Percentiles rank a stretch among this genome's conserved stretches.
phyloP scores from a whole-genome alignment of 1,140 invertebrate genomes.

The Diuraphis noxia region DNA sequence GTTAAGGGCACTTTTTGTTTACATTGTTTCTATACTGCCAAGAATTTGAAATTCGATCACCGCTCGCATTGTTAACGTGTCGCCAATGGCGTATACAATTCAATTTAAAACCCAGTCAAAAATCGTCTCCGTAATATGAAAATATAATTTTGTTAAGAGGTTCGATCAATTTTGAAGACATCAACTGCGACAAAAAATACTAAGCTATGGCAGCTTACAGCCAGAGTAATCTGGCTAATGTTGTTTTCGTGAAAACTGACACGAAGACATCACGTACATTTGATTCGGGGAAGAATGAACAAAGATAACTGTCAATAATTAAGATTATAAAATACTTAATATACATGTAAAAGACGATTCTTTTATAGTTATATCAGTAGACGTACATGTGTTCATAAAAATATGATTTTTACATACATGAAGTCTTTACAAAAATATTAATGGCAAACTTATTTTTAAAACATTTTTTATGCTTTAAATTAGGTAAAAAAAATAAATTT shows the following conservation, averaged over 20 bases:
- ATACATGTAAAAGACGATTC: background rate
- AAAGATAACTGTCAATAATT: background rate
- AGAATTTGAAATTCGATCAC: constrained; percentile 66
- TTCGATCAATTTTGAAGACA: constrained; percentile 70
- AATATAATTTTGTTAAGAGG: constrained; percentile 60
- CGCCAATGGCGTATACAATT: constrained; percentile 68
- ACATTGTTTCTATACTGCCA: constrained; percentile 76
- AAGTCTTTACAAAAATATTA: background rate
- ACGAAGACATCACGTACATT: constrained; percentile 63
- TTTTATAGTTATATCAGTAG: background rate
- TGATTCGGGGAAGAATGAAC: too few species aligned
- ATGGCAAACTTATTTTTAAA: background rate
- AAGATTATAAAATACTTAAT: too few species aligned
- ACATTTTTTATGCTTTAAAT: background rate
- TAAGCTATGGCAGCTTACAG: constrained; percentile 66
- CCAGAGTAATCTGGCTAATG: constrained; percentile 77
- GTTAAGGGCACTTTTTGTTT: constrained; percentile 83
- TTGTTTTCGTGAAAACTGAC: constrained; percentile 74
- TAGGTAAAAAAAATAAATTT: background rate
- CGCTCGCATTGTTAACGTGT: constrained; percentile 71
- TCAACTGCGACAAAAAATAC: constrained; percentile 70
- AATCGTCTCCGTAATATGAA: background rate
- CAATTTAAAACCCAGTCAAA: constrained; percentile 55
- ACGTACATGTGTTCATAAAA: background rate
- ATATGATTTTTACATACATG: background rate